These are phyloP conservation scores for Crypturellus undulatus DNA, from an alignment of 2,113 vertebrate genomes.

Conservation along the genomic window DNA sequence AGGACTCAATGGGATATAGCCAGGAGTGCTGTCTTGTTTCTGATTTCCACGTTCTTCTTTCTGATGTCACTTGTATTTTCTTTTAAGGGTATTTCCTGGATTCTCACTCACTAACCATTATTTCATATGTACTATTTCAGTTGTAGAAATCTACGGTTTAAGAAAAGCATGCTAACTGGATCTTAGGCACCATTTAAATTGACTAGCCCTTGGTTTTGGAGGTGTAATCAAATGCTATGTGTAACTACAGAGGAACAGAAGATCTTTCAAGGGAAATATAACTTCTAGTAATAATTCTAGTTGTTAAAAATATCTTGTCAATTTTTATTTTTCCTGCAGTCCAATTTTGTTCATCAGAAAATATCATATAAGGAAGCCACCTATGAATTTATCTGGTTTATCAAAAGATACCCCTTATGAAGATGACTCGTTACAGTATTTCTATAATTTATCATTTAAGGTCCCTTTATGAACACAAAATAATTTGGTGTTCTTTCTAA, in stretches of 20 bases:
- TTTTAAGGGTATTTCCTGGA: not conserved
- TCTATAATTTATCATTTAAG: not conserved
- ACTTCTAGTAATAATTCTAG: not conserved
- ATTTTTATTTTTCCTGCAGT: not conserved
- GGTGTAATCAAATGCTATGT: not conserved
- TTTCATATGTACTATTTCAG: not conserved
- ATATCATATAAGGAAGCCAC: not conserved
- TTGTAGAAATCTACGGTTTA: not conserved
- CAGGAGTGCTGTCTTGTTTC: not conserved
- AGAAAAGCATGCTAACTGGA: not conserved
- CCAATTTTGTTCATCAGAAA: not conserved
- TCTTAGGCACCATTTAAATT: not conserved
- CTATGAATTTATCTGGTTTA: not conserved
- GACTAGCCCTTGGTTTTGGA: not conserved
- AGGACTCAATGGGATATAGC: too few relatives aligned
- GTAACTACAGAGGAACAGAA: not conserved
- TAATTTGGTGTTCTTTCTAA: not conserved
- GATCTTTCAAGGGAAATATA: not conserved
- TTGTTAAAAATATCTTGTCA: not conserved
- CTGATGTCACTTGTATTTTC: not conserved
- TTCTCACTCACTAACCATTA: not conserved
- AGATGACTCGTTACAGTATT: not conserved
- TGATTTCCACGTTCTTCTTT: not conserved
- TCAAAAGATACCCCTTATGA: rapidly evolving
- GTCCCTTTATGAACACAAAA: not conserved